phyloP scores from a whole-genome alignment of 2,888 invertebrate species.

The Strigamia transsilvanica region DNA sequence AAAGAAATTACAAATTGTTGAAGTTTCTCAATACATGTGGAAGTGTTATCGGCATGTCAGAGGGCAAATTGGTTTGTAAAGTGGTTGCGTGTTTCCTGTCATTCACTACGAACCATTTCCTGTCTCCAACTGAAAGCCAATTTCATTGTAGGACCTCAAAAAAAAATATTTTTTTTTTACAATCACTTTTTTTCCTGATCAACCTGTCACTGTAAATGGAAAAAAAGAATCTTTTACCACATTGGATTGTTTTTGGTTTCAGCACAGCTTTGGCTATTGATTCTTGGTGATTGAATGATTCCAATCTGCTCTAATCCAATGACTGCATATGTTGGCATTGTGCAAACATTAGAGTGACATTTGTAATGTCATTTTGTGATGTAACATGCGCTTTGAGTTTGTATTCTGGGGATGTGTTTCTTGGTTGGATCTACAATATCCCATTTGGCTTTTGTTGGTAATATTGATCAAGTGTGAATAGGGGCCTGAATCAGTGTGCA shows the following conservation, averaged over 20 bases:
- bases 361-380: background rate
- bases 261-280: background rate
- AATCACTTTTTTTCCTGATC: slow-evolving; percentile 17
- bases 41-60: slow-evolving; percentile 1
- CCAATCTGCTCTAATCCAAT: background rate
- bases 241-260: background rate
- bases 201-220: slow-evolving; percentile 3
- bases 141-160: slow-evolving; percentile 22
- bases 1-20: slow-evolving; percentile 12
- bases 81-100: slow-evolving; percentile 38
- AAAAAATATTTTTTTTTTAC: background rate
- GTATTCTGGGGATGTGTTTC: background rate
- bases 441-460: slow-evolving; percentile 39
- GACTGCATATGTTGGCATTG: background rate
- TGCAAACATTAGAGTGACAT: background rate
- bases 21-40: background rate
- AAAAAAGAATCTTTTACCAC: background rate
- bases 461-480: slow-evolving; percentile 37
- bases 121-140: slow-evolving; percentile 35
- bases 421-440: background rate
- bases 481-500: slow-evolving; percentile 2
- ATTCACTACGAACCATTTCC: slow-evolving; percentile 29
- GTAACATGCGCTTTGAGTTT: background rate
- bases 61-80: slow-evolving; percentile 42
- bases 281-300: background rate